A percentile compares a stretch with the other conserved stretches of the same genome.
Evolutionary conservation across 1,140 invertebrate species (phyloP).

Genomic region (Chymomyza costata): DNA sequence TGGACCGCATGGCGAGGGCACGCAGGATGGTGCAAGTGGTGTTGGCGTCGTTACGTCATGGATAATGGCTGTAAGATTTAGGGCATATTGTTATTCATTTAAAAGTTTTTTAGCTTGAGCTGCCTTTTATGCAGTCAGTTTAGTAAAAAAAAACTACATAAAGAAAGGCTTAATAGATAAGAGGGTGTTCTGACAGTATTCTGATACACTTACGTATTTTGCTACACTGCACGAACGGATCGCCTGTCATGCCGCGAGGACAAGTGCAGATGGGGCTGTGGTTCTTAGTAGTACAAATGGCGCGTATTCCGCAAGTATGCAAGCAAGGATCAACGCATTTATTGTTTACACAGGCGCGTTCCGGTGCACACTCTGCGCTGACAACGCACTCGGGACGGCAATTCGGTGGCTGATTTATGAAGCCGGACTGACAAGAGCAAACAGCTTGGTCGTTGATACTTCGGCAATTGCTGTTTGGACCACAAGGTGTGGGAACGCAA

Average conservation of each 20-base stretch:
- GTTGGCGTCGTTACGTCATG: conserved; percentile 60
- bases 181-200: no score
- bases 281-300: conserved; percentile 79
- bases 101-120: no score
- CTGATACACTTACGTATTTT: conserved; percentile 75
- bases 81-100: neutral
- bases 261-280: conserved; percentile 81
- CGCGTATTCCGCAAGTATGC: conserved; percentile 80
- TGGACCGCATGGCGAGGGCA: conserved; percentile 87
- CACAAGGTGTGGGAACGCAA: conserved; percentile 81
- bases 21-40: conserved; percentile 82
- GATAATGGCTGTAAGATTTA: conserved; percentile 38
- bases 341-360: conserved; percentile 82
- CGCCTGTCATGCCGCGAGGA: conserved; percentile 79
- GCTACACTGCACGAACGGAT: conserved; percentile 79
- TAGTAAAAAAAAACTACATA: neutral
- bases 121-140: no score
- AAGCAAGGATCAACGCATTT: conserved; percentile 85
- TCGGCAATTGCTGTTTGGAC: conserved; percentile 84
- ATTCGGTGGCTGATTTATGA: conserved; percentile 86
- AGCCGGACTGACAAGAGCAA: conserved; percentile 83
- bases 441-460: conserved; percentile 80
- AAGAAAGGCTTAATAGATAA: neutral
- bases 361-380: conserved; percentile 82
- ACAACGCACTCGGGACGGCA: conserved; percentile 82